Evolutionary conservation across 1,140 invertebrate genomes (phyloP).

Genomic region (Diprion similis): DNA sequence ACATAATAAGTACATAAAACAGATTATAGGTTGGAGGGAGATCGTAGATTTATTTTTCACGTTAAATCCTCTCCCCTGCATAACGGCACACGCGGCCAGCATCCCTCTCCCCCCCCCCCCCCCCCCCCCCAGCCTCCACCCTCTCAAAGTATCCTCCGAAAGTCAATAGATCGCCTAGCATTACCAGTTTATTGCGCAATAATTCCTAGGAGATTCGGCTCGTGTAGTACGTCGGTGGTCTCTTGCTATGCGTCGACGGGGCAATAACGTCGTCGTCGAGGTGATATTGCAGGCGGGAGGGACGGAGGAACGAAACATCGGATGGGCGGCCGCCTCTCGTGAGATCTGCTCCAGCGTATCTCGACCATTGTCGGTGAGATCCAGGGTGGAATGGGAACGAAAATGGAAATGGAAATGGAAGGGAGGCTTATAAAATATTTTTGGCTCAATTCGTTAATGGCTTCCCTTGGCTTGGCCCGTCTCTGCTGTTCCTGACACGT

Average conservation of each 20-base stretch:
- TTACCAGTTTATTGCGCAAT: conserved; percentile 7
- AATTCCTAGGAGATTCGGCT: neutral
- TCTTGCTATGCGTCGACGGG: neutral
- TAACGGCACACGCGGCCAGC: too few species aligned
- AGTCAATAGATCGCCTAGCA: neutral
- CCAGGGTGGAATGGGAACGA: too few species aligned
- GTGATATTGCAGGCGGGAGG: too few species aligned
- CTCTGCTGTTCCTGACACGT: too few species aligned
- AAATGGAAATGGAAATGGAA: too few species aligned
- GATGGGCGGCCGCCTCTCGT: neutral
- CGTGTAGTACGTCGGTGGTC: neutral
- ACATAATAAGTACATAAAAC: neutral
- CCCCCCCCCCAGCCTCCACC: too few species aligned
- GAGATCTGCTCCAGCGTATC: neutral
- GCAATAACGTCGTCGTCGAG: neutral
- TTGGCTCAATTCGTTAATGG: conserved; percentile 7
- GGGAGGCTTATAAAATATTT: conserved; percentile 8
- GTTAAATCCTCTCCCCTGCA: neutral
- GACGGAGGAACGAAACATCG: neutral
- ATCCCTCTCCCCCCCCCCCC: too few species aligned
- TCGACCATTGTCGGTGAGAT: too few species aligned
- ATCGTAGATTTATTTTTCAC: neutral
- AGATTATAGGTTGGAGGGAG: neutral
- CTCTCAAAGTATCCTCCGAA: neutral
- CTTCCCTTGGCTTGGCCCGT: too few species aligned